phyloP scores from a whole-genome alignment of 37 sponge, comb jelly and placozoan genomes.

The Eunapius fragilis region DNA sequence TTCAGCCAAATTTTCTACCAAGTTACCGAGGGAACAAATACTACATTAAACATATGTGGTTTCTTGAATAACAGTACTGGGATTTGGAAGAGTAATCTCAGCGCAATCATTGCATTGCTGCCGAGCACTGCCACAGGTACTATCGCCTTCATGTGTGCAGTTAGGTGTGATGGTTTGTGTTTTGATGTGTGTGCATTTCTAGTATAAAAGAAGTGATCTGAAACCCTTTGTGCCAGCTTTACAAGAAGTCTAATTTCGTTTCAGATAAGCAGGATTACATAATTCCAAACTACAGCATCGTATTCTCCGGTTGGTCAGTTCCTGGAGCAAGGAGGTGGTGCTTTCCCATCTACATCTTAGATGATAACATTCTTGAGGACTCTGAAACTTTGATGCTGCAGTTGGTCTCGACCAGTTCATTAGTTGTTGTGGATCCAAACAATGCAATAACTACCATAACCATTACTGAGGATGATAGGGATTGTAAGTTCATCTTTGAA shows the following conservation, averaged over 20 bases:
- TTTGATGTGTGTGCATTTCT: no score
- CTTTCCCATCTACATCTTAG: background rate
- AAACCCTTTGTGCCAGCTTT: background rate
- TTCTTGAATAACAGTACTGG: background rate
- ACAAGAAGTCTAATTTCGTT: background rate
- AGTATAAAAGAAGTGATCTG: background rate
- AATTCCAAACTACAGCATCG: no score
- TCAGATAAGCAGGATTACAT: no score
- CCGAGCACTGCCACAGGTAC: background rate
- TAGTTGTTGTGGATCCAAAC: background rate
- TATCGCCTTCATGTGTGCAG: no score
- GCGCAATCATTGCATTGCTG: background rate
- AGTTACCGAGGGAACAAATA: background rate
- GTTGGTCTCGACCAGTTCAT: background rate
- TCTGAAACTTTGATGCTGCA: background rate
- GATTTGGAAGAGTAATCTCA: background rate
- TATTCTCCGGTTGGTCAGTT: no score
- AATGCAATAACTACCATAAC: background rate
- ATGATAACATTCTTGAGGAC: background rate
- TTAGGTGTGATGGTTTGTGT: no score
- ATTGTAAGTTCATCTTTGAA: background rate
- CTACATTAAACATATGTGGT: background rate
- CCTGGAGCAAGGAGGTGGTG: background rate
- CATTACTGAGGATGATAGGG: background rate
- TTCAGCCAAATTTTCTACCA: background rate